Evolutionary conservation across 2,888 invertebrate genomes (phyloP), one percentile per base, ranked within the genome.

Genomic region (Cephus nigrinus): DNA sequence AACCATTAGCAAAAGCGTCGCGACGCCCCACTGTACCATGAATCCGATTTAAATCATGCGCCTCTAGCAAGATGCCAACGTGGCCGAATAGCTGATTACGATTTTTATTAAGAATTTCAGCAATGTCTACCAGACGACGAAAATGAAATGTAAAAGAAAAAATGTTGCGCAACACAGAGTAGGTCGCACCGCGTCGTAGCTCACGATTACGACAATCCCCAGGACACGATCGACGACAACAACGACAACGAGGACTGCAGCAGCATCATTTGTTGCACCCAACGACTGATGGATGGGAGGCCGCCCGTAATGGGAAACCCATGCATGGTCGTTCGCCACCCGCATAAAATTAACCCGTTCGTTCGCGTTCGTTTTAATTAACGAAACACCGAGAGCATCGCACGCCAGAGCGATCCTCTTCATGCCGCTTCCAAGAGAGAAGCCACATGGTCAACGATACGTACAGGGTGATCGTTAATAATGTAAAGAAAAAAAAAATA

Each of bases 311-410:
- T 90, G 90, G 89, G 89, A 90, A 90, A 90, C 86, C 88, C 89
- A 88, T 90, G 90, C 90, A 90, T 86, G 86, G 86, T 78, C 83
- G 84, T 81, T 40, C 40, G 40, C 69, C 69, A 32, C 69, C 69
- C 69, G 90, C 90, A 91, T 90, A 90, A 91, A 90, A 90, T 90
- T 90, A 90, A 90, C 90, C 88, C 87, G 88, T 87, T 86, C 87
- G 86, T 84, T 83, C 82, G 72, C 79, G 86, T 88, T 88, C 88
- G 87, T 89, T 90, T 91, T 90, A 91, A 90, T 90, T 90, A 91
- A 90, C 89, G 90, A 90, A 90, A 90, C 90, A 90, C 86, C 88
- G 86, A 83, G 84, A 85, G 83, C 86, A 86, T 82, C 85, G 86
- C 81, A 80, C 82, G 82, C 84, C 82, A 82, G 81, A 85, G 84